Conservation (phyloP, 1,140 invertebrate genomes). For the Diachasmimorpha longicaudata region DNA sequence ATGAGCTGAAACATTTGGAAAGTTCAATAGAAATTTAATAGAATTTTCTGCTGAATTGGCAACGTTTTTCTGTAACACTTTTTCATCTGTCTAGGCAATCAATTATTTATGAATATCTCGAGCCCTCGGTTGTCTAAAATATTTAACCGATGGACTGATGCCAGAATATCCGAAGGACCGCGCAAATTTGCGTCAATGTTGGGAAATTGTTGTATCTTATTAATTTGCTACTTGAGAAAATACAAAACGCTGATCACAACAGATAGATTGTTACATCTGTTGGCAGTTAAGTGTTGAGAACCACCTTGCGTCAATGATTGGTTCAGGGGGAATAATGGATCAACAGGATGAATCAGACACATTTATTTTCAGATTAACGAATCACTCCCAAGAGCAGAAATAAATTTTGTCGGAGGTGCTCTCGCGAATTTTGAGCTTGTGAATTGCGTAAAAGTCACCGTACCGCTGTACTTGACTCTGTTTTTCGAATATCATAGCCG, state of each 20-base stretch:
- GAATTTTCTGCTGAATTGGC: no score
- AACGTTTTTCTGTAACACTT: no score
- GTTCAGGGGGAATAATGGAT: not conserved
- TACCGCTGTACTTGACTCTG: conserved; percentile 48
- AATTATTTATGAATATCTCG: not conserved
- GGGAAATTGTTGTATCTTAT: not conserved
- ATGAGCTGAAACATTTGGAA: no score
- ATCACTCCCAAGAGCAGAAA: conserved; percentile 48
- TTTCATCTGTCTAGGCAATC: no score
- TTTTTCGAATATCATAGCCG: conserved; percentile 22
- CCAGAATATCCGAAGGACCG: not conserved
- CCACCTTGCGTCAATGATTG: conserved; percentile 16
- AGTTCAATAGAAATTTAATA: no score
- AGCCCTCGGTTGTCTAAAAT: not conserved
- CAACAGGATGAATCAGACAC: conserved; percentile 34
- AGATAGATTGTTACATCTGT: conserved; percentile 11
- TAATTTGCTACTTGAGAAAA: not conserved
- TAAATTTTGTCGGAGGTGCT: conserved; percentile 37
- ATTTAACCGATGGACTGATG: not conserved
- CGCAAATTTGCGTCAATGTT: not conserved
- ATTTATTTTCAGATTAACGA: conserved; percentile 52
- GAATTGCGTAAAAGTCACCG: conserved; percentile 42
- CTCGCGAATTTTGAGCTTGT: not conserved
- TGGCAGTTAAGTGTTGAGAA: conserved; percentile 10
- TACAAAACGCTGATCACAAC: not conserved